These are phyloP conservation scores for Tethya wilhelma DNA, from an alignment of 37 sponge, comb jelly and placozoan species.

Conservation along the genomic window DNA sequence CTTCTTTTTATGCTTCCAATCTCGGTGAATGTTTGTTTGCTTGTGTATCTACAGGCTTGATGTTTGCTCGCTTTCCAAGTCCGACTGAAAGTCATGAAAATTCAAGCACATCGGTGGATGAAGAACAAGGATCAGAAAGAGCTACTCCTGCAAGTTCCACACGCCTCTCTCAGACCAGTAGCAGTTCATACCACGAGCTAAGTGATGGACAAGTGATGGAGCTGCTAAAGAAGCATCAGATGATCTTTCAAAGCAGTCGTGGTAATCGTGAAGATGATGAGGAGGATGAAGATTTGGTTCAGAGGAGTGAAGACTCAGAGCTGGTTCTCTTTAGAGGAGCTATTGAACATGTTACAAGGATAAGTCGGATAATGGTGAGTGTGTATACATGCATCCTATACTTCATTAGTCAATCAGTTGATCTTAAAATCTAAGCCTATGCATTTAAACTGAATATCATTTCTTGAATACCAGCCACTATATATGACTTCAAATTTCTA, in stretches of 20 bases:
- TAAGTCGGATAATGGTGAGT: conserved; percentile 69
- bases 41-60: background rate
- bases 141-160: background rate
- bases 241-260: background rate
- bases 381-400: background rate
- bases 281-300: background rate
- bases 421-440: no score
- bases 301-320: background rate
- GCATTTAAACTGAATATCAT: no score
- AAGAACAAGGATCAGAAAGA: background rate
- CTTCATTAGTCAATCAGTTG: background rate
- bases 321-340: conserved; percentile 43
- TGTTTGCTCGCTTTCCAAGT: conserved; percentile 43
- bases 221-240: conserved; percentile 18
- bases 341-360: conserved; percentile 64
- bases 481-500: background rate
- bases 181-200: conserved; percentile 27
- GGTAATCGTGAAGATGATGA: background rate
- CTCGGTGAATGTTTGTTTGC: background rate
- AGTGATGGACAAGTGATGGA: conserved; percentile 72
- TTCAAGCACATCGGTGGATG: background rate
- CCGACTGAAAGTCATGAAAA: background rate
- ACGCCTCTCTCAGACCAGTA: no score
- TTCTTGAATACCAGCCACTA: background rate
- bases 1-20: no score